Evolutionary conservation across 1,140 invertebrate genomes (phyloP).

Genomic region (Dinoponera quadriceps): DNA sequence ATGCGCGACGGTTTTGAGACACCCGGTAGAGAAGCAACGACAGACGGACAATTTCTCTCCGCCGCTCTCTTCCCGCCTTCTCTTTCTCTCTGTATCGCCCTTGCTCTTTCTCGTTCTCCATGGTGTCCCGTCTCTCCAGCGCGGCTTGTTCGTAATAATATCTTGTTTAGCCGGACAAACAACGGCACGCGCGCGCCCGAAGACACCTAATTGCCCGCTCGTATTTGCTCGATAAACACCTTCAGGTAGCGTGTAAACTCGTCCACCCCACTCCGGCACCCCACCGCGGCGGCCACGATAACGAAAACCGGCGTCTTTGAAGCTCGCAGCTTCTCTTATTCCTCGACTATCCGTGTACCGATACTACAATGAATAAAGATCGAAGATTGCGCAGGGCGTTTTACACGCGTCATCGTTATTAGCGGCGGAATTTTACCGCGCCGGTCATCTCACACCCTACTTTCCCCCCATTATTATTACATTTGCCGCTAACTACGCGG

Average conservation of each 20-base stretch:
- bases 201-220: conserved; percentile 69
- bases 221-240: conserved; percentile 75
- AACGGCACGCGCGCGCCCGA: conserved; percentile 69
- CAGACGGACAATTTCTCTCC: not conserved
- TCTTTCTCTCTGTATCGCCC: not conserved
- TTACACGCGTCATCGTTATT: not conserved
- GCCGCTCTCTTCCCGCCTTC: not conserved
- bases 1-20: not conserved
- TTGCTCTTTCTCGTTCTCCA: not conserved
- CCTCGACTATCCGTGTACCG: not conserved
- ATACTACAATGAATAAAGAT: not conserved
- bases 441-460: not conserved
- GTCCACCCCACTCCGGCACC: not conserved
- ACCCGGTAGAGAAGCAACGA: not conserved
- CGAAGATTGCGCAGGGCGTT: not conserved
- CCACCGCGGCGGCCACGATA: conserved; percentile 22
- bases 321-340: conserved; percentile 1
- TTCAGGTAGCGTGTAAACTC: conserved; percentile 50
- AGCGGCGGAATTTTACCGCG: not conserved
- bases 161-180: conserved; percentile 73
- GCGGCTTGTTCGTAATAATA: conserved; percentile 65
- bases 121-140: conserved; percentile 43
- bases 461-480: not conserved
- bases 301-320: conserved; percentile 38
- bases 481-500: not conserved